These are phyloP conservation scores for Sycobia sp. DNA, from an alignment of 1,140 invertebrate species.

Conservation along the genomic window DNA sequence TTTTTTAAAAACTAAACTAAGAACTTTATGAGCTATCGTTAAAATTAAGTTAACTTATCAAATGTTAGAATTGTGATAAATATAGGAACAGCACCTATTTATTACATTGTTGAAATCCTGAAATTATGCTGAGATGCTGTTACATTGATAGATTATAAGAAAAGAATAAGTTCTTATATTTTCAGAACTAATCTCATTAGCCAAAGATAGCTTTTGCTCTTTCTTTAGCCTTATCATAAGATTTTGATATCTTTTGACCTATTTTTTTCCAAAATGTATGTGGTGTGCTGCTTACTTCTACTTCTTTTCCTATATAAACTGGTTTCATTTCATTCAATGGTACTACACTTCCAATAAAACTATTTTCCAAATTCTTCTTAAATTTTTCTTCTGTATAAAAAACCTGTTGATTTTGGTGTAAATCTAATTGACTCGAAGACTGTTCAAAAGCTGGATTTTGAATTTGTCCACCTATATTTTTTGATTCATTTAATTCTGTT, in stretches of 20 bases:
- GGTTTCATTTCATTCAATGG: constrained; percentile 25
- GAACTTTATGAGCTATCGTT: background rate
- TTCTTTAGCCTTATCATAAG: constrained; percentile 61
- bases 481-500: constrained; percentile 16
- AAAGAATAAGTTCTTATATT: constrained; percentile 35
- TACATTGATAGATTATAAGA: constrained; percentile 36
- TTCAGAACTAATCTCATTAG: constrained; percentile 38
- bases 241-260: constrained; percentile 58
- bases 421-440: constrained; percentile 10
- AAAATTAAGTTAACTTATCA: constrained; percentile 7
- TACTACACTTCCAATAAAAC: constrained; percentile 33
- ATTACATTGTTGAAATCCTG: constrained; percentile 23
- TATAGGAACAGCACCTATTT: constrained; percentile 35
- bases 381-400: background rate
- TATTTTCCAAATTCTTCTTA: constrained; percentile 9
- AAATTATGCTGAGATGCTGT: constrained; percentile 21
- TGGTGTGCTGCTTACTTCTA: constrained; percentile 45
- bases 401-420: constrained; percentile 22
- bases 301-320: constrained; percentile 18
- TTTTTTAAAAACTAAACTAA: background rate
- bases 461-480: background rate
- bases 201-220: constrained; percentile 62
- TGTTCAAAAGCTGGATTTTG: background rate
- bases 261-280: constrained; percentile 64
- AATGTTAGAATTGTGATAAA: constrained; percentile 1